Evolutionary conservation across 2,113 vertebrate species (phyloP).

Genomic region (Machaerirhynchus nigripectus): DNA sequence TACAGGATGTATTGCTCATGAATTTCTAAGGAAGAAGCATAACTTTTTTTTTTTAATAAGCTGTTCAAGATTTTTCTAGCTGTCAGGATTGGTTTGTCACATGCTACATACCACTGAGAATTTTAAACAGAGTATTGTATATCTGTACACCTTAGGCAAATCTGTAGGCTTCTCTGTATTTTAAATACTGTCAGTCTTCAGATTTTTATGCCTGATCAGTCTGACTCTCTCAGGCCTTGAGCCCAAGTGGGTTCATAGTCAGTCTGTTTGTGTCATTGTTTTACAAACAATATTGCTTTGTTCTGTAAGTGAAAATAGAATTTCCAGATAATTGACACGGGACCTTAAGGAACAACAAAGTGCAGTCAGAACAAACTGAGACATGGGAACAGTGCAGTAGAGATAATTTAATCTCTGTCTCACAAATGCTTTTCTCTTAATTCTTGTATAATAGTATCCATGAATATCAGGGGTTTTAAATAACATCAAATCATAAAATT

Average conservation of each 20-base stretch:
- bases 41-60: neutral
- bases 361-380: neutral
- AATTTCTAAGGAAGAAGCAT: slow-evolving; percentile 6
- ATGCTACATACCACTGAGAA: neutral
- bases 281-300: slow-evolving; percentile 3
- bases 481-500: neutral
- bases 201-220: neutral
- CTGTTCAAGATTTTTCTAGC: neutral
- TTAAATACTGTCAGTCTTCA: neutral
- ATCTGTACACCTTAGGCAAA: neutral
- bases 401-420: neutral
- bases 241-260: neutral
- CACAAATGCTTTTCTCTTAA: neutral
- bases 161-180: neutral
- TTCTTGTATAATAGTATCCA: neutral
- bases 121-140: neutral
- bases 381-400: neutral
- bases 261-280: slow-evolving; percentile 42
- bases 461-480: neutral
- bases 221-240: slow-evolving; percentile 1
- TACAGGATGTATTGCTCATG: slow-evolving; percentile 21
- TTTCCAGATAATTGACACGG: slow-evolving; percentile 6
- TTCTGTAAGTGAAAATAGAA: slow-evolving; percentile 29
- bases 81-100: neutral
- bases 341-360: neutral